Percentiles rank a stretch among this genome's conserved stretches.
Conservation (phyloP, 2,888 invertebrate species). For the Microctonus brassicae region DNA sequence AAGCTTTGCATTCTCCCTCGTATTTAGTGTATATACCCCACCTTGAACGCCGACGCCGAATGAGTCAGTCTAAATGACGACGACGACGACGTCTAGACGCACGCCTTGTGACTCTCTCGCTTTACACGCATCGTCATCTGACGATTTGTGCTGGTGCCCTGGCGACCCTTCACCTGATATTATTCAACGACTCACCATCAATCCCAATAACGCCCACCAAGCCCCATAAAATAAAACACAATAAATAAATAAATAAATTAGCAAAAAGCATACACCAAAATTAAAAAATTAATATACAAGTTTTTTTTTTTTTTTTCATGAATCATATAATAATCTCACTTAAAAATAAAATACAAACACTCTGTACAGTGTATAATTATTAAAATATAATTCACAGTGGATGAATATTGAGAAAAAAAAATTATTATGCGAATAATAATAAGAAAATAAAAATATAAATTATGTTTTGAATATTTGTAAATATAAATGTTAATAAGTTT, state of each 20-base stretch:
- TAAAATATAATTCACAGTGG: too few species aligned
- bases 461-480: too few species aligned
- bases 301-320: too few species aligned
- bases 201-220: not conserved
- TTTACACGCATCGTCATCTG: conserved; percentile 51
- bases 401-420: too few species aligned
- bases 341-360: too few species aligned
- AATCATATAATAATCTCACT: too few species aligned
- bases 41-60: conserved; percentile 50
- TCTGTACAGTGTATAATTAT: too few species aligned
- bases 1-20: conserved; percentile 26
- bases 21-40: conserved; percentile 28
- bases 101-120: conserved; percentile 34
- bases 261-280: too few species aligned
- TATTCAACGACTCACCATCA: not conserved
- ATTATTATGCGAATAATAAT: too few species aligned
- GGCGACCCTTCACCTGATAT: conserved; percentile 19
- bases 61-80: conserved; percentile 59
- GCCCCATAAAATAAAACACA: not conserved
- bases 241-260: too few species aligned
- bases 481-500: not conserved
- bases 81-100: conserved; percentile 57
- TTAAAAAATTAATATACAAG: too few species aligned
- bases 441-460: too few species aligned
- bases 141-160: conserved; percentile 49